Evolutionary conservation across 2,113 vertebrate genomes (phyloP).

Genomic region (Sisor rabdophorus): DNA sequence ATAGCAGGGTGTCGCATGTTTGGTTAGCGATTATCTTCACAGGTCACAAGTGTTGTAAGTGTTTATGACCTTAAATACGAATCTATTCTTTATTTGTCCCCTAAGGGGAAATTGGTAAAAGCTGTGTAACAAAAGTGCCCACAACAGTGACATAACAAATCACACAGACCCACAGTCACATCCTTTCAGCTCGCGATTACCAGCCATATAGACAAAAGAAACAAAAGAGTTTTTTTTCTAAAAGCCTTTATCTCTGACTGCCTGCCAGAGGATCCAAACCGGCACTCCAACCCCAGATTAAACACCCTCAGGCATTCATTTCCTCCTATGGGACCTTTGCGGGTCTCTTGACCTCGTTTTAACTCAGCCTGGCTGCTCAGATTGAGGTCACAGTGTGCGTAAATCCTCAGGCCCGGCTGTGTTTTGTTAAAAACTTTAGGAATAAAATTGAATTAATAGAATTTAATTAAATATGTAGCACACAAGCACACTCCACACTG

Average conservation of each 20-base stretch:
- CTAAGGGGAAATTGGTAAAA: too few relatives aligned
- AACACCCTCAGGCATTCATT: background rate
- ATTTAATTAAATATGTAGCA: too few relatives aligned
- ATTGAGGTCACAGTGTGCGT: background rate
- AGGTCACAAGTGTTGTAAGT: background rate
- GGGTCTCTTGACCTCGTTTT: constrained; percentile 18
- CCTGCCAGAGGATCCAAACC: background rate
- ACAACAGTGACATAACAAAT: too few relatives aligned
- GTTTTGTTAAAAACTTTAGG: too few relatives aligned
- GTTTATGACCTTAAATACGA: background rate
- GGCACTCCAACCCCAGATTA: constrained; percentile 13
- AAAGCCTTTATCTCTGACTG: background rate
- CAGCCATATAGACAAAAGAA: too few relatives aligned
- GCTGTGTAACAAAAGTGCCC: too few relatives aligned
- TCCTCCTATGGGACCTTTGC: background rate
- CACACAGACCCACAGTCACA: too few relatives aligned
- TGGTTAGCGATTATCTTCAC: constrained; percentile 7
- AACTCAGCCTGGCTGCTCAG: background rate
- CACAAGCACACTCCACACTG: too few relatives aligned
- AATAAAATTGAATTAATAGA: too few relatives aligned
- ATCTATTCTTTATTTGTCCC: too few relatives aligned
- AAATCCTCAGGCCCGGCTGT: background rate
- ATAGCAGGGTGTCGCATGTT: background rate
- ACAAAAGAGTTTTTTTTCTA: too few relatives aligned
- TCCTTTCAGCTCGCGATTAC: too few relatives aligned